Base-by-base conservation (phyloP, 2,113 vertebrate species). In the Megaptera novaeangliae region DNA sequence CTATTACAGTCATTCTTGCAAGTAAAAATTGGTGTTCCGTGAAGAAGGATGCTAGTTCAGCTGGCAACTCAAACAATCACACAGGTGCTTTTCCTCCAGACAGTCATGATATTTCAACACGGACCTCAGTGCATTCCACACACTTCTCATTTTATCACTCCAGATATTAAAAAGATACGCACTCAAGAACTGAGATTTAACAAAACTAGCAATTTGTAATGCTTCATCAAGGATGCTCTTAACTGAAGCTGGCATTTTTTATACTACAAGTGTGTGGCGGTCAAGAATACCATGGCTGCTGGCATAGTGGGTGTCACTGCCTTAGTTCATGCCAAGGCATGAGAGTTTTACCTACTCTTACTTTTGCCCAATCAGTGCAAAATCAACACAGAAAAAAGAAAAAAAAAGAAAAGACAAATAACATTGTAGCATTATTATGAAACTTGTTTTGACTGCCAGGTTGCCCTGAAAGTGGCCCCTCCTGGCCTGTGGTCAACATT, bases 261-360 rank as follows among this genome's bases (percentile, higher is more conserved):
- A 55, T 10, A 18, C 39, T 27, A 3, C 52, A 25, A 41, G 20
- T 4, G 17, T 52, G 18, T 34, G 31, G 7, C 2, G 2, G 49
- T 61, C 13, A 31, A 93, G 36, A 74, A 57, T 8, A 41, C 13
- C 0, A 0, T 15, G 2, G 23, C 57, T 36, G 36, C 12, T 29
- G 18, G 23, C 39, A n/a, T 0, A 29, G 13, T 5, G 6, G 5
- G 55, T 5, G 1, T 8, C 25, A 14, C 31, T 36, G 68, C 63
- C 63, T 39, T 29, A 0, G 31, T 46, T 90, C 39, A 6, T 10
- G 64, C 46, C 52, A 34, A 68, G 14, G 6, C 5, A 23, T n/a
- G 10, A 46, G 46, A 61, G 69, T 74, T 41, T 74, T 34, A 39
- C 31, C 36, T 39, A 36, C 61, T 68, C 7, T 88, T 75, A 71